These are phyloP conservation scores for Aricia artaxerxes DNA, from an alignment of 2,888 invertebrate genomes.

Conservation along the genomic window DNA sequence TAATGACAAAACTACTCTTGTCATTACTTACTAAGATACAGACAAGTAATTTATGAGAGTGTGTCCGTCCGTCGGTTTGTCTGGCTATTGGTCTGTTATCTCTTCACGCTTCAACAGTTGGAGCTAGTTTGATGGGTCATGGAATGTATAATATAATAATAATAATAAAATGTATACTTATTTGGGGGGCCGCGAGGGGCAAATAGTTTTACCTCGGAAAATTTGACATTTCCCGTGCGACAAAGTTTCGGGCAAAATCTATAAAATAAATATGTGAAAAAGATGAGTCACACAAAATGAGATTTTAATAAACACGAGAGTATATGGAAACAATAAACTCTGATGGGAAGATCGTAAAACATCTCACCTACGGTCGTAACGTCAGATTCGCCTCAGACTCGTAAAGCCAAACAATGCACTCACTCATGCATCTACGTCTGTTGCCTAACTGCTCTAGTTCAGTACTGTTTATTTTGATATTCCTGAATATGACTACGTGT, in stretches of 20 bases:
- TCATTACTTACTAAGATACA: too few relatives aligned
- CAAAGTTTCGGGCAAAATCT: background rate
- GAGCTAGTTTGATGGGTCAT: too few relatives aligned
- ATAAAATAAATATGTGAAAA: background rate
- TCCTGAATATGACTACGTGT: slow-evolving; percentile 24
- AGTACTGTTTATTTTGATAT: slow-evolving; percentile 28
- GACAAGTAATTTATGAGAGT: background rate
- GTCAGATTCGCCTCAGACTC: slow-evolving; percentile 5
- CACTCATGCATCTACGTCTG: slow-evolving; percentile 8
- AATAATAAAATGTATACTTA: too few relatives aligned
- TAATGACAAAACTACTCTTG: too few relatives aligned
- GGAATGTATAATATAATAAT: too few relatives aligned
- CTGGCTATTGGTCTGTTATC: too few relatives aligned
- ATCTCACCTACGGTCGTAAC: background rate
- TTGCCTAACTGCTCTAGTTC: slow-evolving; percentile 21
- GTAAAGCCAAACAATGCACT: slow-evolving; percentile 28
- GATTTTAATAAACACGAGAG: background rate
- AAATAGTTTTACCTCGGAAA: too few relatives aligned
- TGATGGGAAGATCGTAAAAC: slow-evolving; percentile 2
- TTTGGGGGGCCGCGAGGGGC: too few relatives aligned
- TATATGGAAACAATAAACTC: background rate
- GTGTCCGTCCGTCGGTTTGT: too few relatives aligned
- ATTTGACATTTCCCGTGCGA: background rate
- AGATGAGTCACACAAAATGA: background rate
- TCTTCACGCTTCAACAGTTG: too few relatives aligned